Evolutionary conservation across 1,140 invertebrate species (phyloP), one percentile per base, ranked within the genome.

Genomic region (Scylla paramamosain): DNA sequence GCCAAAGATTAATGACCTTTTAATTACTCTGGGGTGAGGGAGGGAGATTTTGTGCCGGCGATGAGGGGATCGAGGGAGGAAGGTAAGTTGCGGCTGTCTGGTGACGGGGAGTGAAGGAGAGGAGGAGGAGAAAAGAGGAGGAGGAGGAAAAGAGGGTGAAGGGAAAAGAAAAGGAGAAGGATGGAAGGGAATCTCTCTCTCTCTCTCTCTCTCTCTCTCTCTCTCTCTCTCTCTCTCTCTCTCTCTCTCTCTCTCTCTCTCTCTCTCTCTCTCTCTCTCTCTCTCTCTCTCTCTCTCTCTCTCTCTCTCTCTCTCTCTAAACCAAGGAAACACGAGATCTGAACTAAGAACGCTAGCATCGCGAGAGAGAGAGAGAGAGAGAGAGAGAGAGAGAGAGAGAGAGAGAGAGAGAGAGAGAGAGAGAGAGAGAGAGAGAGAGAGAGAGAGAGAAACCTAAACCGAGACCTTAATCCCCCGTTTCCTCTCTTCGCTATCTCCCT

Each of bases 191-290:
- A 77, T n/a, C n/a, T 77, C 67, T 77, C 67, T 77, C 67, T 67
- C 59, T 67, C 59, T 67, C 59, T 77, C 67, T 77, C 67, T 77
- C 67, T 77, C 67, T 77, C 67, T 77, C 20, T 77, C 67, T 77
- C 67, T 77, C 67, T 77, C 67, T 77, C 67, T 77, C 67, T 77
- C 67, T 77, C 67, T 77, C 67, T 77, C 67, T 77, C 67, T 77
- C 67, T 77, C 67, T 77, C 67, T 77, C 67, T 77, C 67, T 77
- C 67, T 77, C 67, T 77, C 59, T 67, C 59, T 52, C 48, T 52
- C 48, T 52, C 48, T 52, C 48, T 52, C 67, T 77, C 20, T 77
- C 67, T 77, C 67, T 77, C 67, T 77, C 67, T 77, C 67, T 77
- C 67, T 77, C 67, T 77, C 67, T 77, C 67, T 77, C 67, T 77